phyloP scores from a whole-genome alignment of 1,140 invertebrate genomes.

The Caerostris extrusa region DNA sequence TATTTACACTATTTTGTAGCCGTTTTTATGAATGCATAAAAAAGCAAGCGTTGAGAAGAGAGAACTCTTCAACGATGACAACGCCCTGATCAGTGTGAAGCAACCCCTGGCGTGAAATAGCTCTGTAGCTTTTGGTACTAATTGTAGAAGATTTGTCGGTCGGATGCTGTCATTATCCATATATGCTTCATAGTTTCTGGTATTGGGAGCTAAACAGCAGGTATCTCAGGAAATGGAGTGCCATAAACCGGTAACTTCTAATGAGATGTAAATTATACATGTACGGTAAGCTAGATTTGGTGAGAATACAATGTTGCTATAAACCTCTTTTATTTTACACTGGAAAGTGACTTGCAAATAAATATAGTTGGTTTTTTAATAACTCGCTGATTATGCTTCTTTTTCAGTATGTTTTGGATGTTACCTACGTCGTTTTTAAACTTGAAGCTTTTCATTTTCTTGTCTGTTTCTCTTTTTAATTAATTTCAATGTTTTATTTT shows the following conservation, averaged over 20 bases:
- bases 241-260: neutral
- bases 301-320: neutral
- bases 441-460: no score
- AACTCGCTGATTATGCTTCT: neutral
- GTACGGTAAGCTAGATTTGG: neutral
- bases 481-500: no score
- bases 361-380: neutral
- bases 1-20: neutral
- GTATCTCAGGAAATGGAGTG: conserved; percentile 12
- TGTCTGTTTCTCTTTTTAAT: no score
- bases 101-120: neutral
- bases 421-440: no score
- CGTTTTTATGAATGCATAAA: neutral
- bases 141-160: conserved; percentile 40
- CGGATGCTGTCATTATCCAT: conserved; percentile 6
- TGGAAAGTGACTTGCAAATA: neutral
- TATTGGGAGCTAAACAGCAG: conserved; percentile 10
- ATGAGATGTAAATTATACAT: conserved; percentile 25
- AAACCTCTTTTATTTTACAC: neutral
- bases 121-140: conserved; percentile 2
- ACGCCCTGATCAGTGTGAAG: conserved; percentile 8
- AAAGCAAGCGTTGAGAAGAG: neutral
- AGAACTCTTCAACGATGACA: neutral
- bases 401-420: no score
- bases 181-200: neutral